Evolutionary conservation across 2,888 invertebrate genomes (phyloP).

Genomic region (Eilema depressum): DNA sequence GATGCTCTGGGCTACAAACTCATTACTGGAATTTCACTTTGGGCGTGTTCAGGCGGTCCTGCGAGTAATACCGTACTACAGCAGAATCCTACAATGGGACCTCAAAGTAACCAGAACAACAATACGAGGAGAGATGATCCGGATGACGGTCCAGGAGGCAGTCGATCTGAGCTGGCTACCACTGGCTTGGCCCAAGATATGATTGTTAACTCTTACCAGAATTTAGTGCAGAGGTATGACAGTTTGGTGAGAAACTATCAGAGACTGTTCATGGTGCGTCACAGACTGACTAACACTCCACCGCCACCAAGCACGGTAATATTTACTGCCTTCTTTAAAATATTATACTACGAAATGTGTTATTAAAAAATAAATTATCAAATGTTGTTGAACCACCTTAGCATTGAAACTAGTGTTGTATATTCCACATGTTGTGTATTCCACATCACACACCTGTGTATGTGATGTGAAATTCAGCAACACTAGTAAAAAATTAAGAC

Average conservation of each 20-base stretch:
- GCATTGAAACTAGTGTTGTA: too few relatives aligned
- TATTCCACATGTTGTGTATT: too few relatives aligned
- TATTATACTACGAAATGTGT: neutral
- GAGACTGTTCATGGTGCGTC: conserved; percentile 81
- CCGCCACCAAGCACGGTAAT: conserved; percentile 78
- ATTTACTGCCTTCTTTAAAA: conserved; percentile 27
- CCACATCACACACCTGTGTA: too few relatives aligned
- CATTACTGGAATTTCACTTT: conserved; percentile 92
- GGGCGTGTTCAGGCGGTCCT: conserved; percentile 61
- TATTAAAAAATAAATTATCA: neutral
- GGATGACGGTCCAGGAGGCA: conserved; percentile 58
- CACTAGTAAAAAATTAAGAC: too few relatives aligned
- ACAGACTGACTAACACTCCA: conserved; percentile 74
- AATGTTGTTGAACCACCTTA: neutral
- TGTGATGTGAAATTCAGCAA: too few relatives aligned
- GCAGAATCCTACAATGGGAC: conserved; percentile 56
- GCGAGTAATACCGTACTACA: conserved; percentile 61
- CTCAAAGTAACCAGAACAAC: conserved; percentile 62
- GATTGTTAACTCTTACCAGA: conserved; percentile 83
- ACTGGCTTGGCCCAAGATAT: conserved; percentile 74
- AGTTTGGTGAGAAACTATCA: conserved; percentile 84
- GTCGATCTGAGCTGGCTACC: conserved; percentile 63
- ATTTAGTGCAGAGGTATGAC: conserved; percentile 83
- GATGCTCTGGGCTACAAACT: conserved; percentile 93
- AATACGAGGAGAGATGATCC: conserved; percentile 61